These are phyloP conservation scores for Wiebesia pumilae DNA, from an alignment of 1,140 invertebrate species.

Conservation along the genomic window DNA sequence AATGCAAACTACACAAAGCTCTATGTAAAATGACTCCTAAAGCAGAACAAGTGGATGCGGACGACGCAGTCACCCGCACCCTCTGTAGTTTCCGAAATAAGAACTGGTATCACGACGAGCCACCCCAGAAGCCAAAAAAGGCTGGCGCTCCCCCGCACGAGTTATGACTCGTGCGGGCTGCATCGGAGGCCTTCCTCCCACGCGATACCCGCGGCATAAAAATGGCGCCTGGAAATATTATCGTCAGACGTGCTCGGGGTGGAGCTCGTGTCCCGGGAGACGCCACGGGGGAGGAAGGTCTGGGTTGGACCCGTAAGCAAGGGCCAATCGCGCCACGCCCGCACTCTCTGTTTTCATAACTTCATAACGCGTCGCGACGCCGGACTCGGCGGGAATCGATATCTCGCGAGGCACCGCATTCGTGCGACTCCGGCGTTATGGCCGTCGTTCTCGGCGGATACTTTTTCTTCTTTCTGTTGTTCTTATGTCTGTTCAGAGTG, in stretches of 20 bases:
- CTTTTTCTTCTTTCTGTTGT: not conserved
- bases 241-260: slow-evolving; percentile 10
- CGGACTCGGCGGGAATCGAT: slow-evolving; percentile 1
- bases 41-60: slow-evolving; percentile 5
- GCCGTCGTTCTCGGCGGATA: not conserved
- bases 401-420: not conserved
- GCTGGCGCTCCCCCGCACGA: not conserved
- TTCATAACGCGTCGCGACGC: slow-evolving; percentile 35
- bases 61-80: not conserved
- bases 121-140: slow-evolving; percentile 3
- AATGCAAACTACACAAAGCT: not conserved
- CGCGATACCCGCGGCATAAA: slow-evolving; percentile 1
- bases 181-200: not conserved
- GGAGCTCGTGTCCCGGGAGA: slow-evolving; percentile 59
- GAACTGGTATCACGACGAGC: not conserved
- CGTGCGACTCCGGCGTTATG: not conserved
- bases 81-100: not conserved
- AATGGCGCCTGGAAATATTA: slow-evolving; percentile 57
- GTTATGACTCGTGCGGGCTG: not conserved
- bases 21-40: slow-evolving; percentile 8
- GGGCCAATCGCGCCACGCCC: not conserved
- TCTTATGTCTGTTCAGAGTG: not conserved
- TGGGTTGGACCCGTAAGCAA: slow-evolving; percentile 30
- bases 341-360: slow-evolving; percentile 31
- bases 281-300: slow-evolving; percentile 60